Conservation (phyloP, 2,797 vertebrate genomes). For the Eulemur rubriventer region DNA sequence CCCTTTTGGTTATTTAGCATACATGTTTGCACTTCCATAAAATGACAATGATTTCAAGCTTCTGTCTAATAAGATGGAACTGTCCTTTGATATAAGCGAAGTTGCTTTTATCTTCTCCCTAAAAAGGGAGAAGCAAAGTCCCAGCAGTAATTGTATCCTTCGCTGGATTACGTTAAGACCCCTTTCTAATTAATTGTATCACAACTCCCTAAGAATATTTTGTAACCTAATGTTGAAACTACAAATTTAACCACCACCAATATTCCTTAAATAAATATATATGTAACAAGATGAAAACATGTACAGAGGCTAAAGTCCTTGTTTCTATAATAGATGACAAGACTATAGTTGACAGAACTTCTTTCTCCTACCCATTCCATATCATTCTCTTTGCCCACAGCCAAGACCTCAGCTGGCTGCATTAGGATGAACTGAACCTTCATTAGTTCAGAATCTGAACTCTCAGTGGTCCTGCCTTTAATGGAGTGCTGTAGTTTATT, state of each 20-base stretch:
- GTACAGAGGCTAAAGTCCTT: background rate
- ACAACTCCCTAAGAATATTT: background rate
- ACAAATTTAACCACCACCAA: background rate
- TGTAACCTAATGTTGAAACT: background rate
- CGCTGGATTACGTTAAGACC: background rate
- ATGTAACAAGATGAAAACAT: background rate
- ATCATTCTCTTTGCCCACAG: background rate
- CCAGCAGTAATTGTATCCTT: background rate
- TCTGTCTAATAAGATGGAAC: background rate
- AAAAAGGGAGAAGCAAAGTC: background rate
- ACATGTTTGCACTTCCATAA: background rate
- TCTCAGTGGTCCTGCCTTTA: background rate
- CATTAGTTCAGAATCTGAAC: background rate
- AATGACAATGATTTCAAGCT: background rate
- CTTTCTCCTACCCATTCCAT: background rate
- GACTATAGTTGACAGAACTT: background rate
- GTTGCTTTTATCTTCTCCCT: background rate
- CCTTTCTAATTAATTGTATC: background rate
- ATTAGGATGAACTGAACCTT: background rate
- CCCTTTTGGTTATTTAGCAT: background rate
- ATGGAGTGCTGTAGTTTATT: background rate
- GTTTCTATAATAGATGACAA: background rate
- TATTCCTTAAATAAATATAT: background rate
- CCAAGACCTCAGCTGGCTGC: background rate
- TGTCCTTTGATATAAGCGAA: conserved; percentile 15